Base-by-base conservation (phyloP, 2,888 invertebrate species). In the Liopterus haemorrhoidalis region DNA sequence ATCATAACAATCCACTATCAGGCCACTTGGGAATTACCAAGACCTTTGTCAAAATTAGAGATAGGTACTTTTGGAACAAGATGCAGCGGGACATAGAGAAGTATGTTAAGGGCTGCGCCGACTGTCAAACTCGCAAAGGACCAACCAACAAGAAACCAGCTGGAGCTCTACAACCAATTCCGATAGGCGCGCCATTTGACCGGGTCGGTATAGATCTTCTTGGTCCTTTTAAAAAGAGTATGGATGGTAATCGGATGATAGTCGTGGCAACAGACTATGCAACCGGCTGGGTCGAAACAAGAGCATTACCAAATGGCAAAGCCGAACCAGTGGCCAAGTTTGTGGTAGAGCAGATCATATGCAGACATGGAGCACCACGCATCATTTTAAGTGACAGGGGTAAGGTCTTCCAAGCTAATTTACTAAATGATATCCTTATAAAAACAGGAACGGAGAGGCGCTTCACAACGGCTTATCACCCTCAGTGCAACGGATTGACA, bases 251-350 rank as follows among this genome's bases (percentile, higher is more conserved):
- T 32, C 54, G 48, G 1, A 39, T 52, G 6, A 56, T 58, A 4
- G 41, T 57, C 1, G 55, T 58, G 5, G 54, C 56, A 0, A 56
- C 55, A 1, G 56, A 54, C 36, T 59, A 54, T 21, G 52, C 56
- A 5, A 54, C 57, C 1, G 19, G 52, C 15, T 59, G 46, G 37
- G 48, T 46, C 2, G 54, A 52, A 42, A 48, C 50, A 3, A 40
- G 21, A 18, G 54, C 52, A 15, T 12, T 57, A 25, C 24, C 44
- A 11, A 46, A 39, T 11, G 54, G 50, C 3, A 51, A 51, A 40
- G 43, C 53, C 5, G 43, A 25, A 1, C 44, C 39, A 5, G 54
- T 57, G 14, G 48, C 49, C 11, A 14, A 32, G 21, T 46, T 44
- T 42, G 3, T 51, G 9, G 3, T 51, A 8, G 46, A 49, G n/a